These are phyloP conservation scores for Drosophila meridiana DNA, from an alignment of 2,888 invertebrate species.

Conservation along the genomic window DNA sequence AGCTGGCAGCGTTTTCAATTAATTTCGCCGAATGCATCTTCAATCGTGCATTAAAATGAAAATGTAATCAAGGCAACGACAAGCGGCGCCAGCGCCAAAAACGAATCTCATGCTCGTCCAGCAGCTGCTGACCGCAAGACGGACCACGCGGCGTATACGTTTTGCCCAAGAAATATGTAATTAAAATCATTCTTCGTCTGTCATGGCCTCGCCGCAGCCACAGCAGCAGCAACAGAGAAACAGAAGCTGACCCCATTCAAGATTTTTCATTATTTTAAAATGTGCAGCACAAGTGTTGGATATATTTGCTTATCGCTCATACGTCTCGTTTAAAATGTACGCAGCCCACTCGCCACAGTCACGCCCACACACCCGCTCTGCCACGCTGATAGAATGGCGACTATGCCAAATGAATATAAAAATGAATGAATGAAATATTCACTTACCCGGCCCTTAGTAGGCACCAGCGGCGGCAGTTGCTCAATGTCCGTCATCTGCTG, in stretches of 20 bases:
- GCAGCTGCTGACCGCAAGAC: constrained; percentile 29
- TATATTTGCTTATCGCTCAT: constrained; percentile 69
- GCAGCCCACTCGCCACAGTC: constrained; percentile 16
- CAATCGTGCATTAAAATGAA: constrained; percentile 80
- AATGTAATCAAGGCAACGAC: constrained; percentile 71
- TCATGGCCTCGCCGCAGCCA: not conserved
- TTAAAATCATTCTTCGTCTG: constrained; percentile 58
- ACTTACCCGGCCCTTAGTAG: constrained; percentile 49
- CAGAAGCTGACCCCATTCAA: constrained; percentile 26
- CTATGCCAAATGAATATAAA: constrained; percentile 65
- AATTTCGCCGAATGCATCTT: constrained; percentile 74
- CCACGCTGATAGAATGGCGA: constrained; percentile 63
- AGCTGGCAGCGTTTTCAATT: constrained; percentile 74
- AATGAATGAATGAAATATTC: constrained; percentile 75
- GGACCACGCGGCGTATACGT: constrained; percentile 40
- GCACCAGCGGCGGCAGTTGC: constrained; percentile 20
- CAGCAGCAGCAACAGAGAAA: constrained; percentile 1
- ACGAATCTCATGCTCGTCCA: constrained; percentile 49
- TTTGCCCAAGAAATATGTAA: constrained; percentile 67
- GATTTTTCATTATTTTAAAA: constrained; percentile 72
- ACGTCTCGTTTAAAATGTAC: constrained; percentile 49
- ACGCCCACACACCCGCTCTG: constrained; percentile 38
- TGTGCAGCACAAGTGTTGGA: constrained; percentile 69
- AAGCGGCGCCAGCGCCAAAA: constrained; percentile 5
- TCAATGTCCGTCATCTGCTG: constrained; percentile 25